phyloP scores from a whole-genome alignment of 2,888 invertebrate species.

The Fabriciana adippe region DNA sequence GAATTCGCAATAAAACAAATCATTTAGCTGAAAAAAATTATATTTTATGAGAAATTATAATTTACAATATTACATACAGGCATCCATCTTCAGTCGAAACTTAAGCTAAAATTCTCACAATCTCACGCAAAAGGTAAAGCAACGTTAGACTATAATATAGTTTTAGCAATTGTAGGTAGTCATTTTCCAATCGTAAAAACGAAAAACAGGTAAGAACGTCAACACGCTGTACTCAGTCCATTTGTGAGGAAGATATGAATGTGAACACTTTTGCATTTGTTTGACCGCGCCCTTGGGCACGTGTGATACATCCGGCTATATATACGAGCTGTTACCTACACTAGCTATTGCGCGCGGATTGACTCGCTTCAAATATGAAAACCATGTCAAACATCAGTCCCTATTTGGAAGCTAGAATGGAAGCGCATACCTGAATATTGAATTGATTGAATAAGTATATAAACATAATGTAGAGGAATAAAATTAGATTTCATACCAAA shows the following conservation, averaged over 20 bases:
- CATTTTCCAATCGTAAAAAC: constrained; percentile 73
- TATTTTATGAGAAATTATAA: constrained; percentile 84
- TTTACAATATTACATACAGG: constrained; percentile 83
- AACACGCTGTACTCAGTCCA: constrained; percentile 69
- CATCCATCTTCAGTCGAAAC: constrained; percentile 83
- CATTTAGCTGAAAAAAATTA: constrained; percentile 82
- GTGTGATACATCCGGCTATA: constrained; percentile 31
- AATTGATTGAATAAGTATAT: too few species aligned
- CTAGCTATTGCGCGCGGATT: too few species aligned
- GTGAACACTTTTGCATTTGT: constrained; percentile 24
- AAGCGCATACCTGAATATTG: too few species aligned
- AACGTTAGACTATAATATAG: constrained; percentile 83
- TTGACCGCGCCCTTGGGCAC: constrained; percentile 30
- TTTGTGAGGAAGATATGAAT: constrained; percentile 59
- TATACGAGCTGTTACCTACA: neutral
- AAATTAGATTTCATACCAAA: constrained; percentile 1
- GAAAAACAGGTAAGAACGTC: constrained; percentile 66
- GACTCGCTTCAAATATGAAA: too few species aligned
- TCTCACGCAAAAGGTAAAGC: constrained; percentile 83
- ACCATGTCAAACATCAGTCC: too few species aligned
- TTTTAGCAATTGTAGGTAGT: constrained; percentile 80
- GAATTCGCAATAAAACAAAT: constrained; percentile 65
- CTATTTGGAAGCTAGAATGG: too few species aligned
- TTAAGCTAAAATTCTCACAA: constrained; percentile 83
- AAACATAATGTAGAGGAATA: too few species aligned